A percentile compares a stretch with the other conserved stretches of the same genome.
Evolutionary conservation across 2,113 vertebrate species (phyloP).

Genomic region (Phoenicopterus ruber): DNA sequence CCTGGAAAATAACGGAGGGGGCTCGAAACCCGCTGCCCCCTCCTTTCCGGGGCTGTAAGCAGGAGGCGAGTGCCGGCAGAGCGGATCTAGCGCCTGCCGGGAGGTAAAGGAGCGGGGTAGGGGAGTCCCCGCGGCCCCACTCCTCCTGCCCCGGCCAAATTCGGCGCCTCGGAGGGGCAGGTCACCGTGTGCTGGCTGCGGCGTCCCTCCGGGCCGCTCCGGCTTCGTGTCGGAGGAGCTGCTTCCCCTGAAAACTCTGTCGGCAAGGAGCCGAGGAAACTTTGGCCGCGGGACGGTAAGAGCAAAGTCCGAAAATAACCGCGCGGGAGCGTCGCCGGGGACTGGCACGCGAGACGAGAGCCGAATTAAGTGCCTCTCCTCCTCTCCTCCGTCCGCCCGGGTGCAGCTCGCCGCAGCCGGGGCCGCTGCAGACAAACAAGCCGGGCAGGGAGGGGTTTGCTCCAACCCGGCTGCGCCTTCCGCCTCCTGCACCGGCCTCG

Average conservation of each 20-base stretch:
- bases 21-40: accelerated
- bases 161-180: neutral
- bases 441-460: neutral
- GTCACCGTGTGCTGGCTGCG: neutral
- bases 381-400: neutral
- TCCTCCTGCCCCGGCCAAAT: neutral
- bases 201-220: neutral
- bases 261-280: no score
- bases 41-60: neutral
- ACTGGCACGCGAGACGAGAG: accelerated
- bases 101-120: neutral
- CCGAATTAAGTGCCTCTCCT: neutral
- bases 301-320: neutral
- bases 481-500: neutral
- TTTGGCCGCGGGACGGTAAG: neutral
- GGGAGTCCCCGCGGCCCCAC: accelerated
- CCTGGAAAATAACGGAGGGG: neutral
- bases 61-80: neutral
- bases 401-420: neutral
- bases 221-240: neutral
- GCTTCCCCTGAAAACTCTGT: neutral
- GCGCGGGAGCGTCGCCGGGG: accelerated
- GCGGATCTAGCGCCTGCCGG: neutral
- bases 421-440: neutral
- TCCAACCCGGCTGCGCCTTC: neutral